Conservation (phyloP, 2,888 invertebrate species). For the Lagria hirta region DNA sequence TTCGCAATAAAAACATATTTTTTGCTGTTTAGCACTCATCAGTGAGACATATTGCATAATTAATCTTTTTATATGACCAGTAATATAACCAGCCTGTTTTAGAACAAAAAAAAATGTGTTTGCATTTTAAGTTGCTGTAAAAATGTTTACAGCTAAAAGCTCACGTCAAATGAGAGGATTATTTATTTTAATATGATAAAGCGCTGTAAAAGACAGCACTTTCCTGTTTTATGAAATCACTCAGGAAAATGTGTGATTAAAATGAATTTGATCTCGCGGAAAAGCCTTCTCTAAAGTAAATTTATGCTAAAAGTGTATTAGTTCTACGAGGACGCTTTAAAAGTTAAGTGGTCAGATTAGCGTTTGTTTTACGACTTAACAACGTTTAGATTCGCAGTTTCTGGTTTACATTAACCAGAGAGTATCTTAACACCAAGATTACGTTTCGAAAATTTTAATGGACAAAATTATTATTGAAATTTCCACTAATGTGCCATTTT, state of each 20-base stretch:
- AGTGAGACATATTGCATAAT: too few species aligned
- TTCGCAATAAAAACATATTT: too few species aligned
- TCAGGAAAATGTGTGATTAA: slow-evolving; percentile 50
- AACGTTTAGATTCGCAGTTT: slow-evolving; percentile 31
- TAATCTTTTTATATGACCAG: too few species aligned
- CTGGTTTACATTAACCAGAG: too few species aligned
- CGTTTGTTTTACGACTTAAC: slow-evolving; percentile 39
- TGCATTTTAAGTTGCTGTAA: too few species aligned
- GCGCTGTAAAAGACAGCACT: slow-evolving; percentile 44
- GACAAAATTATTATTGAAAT: too few species aligned
- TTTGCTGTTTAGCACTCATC: background rate
- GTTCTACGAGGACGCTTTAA: slow-evolving; percentile 40
- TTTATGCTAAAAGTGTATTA: slow-evolving; percentile 48
- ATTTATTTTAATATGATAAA: slow-evolving; percentile 50
- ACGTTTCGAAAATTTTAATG: too few species aligned
- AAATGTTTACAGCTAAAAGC: slow-evolving; percentile 39
- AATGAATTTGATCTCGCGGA: slow-evolving; percentile 52
- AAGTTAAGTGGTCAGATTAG: slow-evolving; percentile 47
- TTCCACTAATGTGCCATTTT: too few species aligned
- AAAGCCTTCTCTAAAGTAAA: slow-evolving; percentile 47
- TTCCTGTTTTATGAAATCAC: slow-evolving; percentile 47
- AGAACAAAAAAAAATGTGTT: too few species aligned
- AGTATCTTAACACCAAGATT: too few species aligned
- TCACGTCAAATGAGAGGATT: slow-evolving; percentile 45
- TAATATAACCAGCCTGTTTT: too few species aligned